Base-by-base conservation (phyloP, 2,113 vertebrate genomes). In the Erpornis zantholeuca region DNA sequence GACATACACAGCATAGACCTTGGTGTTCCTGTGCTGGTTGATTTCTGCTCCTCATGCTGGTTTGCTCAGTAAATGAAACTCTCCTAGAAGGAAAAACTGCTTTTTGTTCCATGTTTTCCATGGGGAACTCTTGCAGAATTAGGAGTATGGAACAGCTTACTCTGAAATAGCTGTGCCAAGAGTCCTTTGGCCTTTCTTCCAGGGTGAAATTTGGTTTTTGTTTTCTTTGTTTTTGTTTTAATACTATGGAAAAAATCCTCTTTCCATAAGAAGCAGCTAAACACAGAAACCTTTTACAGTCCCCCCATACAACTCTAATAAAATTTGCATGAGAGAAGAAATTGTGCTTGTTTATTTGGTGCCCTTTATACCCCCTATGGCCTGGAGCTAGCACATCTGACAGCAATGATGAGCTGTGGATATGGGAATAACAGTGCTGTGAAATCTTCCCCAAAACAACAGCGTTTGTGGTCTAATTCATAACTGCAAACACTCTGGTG, bases 281-380 rank as follows among this genome's bases (percentile, higher is more conserved):
- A 79, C 61, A 71, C 45, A 82, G 69, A 94, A 77, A 79, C 45
- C 20, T 91, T 92, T 87, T 82, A 60, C 50, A 90, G 50, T 35
- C 27, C 33, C 44, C 50, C 50, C 42, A 65, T 70, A 70, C 59
- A 85, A 64, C 78, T 73, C 50, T 72, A 96, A 95, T 88, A 88
- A 80, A 95, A 95, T 90, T 86, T 80, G 75, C 84, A 91, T 83
- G 87, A 85, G n/a, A 89, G 82, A 95, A 87, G 90, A 87, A 92
- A 77, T n/a, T 82, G 19, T 77, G 36, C 35, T 91, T 87, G 50
- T 94, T 94, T 95, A 69, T 94, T 95, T 76, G 68, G 61, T 96
- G 65, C 79, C 90, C 73, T 91, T 86, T 96, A n/a, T 85, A 82
- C 59, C 82, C 59, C 9, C 66, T 78, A 4, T 76, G 80, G 93